Conservation (phyloP, 2,113 vertebrate species). For the Sebastes schlegelii region DNA sequence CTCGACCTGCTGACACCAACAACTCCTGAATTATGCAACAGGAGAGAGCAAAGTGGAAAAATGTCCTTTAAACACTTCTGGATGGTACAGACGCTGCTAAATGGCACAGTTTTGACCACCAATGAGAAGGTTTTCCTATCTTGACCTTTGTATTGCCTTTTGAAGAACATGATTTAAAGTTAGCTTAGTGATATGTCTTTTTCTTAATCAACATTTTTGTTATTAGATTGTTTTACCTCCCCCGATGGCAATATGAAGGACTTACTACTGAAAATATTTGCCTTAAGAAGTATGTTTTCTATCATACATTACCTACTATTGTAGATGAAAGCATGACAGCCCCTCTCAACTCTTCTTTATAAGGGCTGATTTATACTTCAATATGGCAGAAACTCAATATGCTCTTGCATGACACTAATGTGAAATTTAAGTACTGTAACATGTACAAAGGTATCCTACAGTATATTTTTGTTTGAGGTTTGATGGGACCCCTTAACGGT, state of each 20-base stretch:
- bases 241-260: conserved; percentile 56
- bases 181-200: conserved; percentile 23
- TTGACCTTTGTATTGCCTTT: conserved; percentile 65
- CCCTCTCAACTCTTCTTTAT: conserved; percentile 30
- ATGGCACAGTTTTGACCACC: conserved; percentile 33
- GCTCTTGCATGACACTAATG: conserved; percentile 73
- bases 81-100: conserved; percentile 22
- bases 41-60: conserved; percentile 32
- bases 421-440: conserved; percentile 63
- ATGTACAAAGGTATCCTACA: conserved; percentile 40
- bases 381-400: conserved; percentile 43
- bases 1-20: conserved; percentile 13
- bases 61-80: conserved; percentile 22
- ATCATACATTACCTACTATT: conserved; percentile 45
- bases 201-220: conserved; percentile 31
- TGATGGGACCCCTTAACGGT: conserved; percentile 35
- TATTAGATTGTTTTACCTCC: neutral
- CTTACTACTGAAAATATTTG: conserved; percentile 63
- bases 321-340: conserved; percentile 63
- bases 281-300: conserved; percentile 76
- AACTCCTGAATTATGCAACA: conserved; percentile 68
- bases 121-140: neutral
- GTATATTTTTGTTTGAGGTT: conserved; percentile 57
- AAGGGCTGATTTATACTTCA: conserved; percentile 61
- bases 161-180: conserved; percentile 74